Evolutionary conservation across 2,888 invertebrate species (phyloP).

Genomic region (Rosalia funebris): DNA sequence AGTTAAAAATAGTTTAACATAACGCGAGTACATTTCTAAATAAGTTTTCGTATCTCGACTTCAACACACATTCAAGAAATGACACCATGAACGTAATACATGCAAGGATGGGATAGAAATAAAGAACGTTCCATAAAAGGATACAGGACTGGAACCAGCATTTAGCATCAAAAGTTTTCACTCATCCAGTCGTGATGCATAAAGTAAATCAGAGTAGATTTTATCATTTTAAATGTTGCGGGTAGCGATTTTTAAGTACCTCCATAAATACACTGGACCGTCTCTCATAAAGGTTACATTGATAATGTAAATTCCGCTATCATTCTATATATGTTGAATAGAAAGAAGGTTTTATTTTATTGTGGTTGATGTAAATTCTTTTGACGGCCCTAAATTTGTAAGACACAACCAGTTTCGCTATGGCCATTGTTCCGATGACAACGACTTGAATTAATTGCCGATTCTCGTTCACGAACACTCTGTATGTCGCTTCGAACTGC

Average conservation of each 20-base stretch:
- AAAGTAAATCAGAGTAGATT: slow-evolving; percentile 45
- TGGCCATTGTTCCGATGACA: slow-evolving; percentile 42
- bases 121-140: slow-evolving; percentile 31
- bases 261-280: slow-evolving; percentile 36
- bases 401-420: slow-evolving; percentile 36
- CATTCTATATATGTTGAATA: slow-evolving; percentile 26
- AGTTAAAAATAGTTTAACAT: no score
- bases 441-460: slow-evolving; percentile 40
- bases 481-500: slow-evolving; percentile 31
- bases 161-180: slow-evolving; percentile 37
- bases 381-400: slow-evolving; percentile 43
- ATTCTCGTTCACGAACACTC: slow-evolving; percentile 39
- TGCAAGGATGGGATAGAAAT: not conserved
- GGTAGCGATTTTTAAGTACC: slow-evolving; percentile 43
- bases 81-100: slow-evolving; percentile 4
- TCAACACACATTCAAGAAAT: not conserved
- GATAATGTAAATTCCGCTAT: slow-evolving; percentile 42
- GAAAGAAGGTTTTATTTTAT: slow-evolving; percentile 39
- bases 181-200: slow-evolving; percentile 44
- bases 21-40: no score
- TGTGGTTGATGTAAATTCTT: slow-evolving; percentile 28
- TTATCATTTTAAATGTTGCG: slow-evolving; percentile 43
- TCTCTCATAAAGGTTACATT: slow-evolving; percentile 45
- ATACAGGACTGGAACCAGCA: slow-evolving; percentile 24
- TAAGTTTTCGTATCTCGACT: no score